Conservation (phyloP, 2,888 invertebrate genomes). For the Neria commutata region DNA sequence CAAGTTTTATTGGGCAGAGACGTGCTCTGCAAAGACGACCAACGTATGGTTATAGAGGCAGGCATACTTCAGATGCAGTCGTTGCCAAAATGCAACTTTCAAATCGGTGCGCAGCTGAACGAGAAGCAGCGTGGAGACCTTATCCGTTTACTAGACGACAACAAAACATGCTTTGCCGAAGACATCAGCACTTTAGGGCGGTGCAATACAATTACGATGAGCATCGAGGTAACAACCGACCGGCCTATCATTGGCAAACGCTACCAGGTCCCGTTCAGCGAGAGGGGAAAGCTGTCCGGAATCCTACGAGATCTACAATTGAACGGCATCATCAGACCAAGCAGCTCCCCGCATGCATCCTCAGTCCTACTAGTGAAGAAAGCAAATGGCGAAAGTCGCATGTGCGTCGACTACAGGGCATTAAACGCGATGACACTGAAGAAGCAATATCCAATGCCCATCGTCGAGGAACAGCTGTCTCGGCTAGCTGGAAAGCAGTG, state of each 20-base stretch:
- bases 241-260: conserved; percentile 13
- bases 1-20: conserved; percentile 26
- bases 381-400: conserved; percentile 14
- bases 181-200: conserved; percentile 1
- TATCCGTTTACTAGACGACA: neutral
- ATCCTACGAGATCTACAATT: conserved; percentile 4
- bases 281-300: conserved; percentile 2
- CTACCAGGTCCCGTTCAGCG: conserved; percentile 21
- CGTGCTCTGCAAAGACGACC: conserved; percentile 18
- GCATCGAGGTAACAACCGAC: conserved; percentile 9
- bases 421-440: conserved; percentile 19
- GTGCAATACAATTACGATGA: conserved; percentile 13
- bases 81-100: neutral
- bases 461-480: conserved; percentile 20
- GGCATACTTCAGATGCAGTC: conserved; percentile 25
- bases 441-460: conserved; percentile 22
- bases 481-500: conserved; percentile 32
- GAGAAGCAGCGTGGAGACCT: conserved; percentile 3
- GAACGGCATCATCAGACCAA: conserved; percentile 13
- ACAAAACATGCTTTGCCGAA: conserved; percentile 10
- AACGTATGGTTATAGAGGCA: conserved; percentile 17
- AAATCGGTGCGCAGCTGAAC: conserved; percentile 5
- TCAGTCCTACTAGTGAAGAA: conserved; percentile 17
- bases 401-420: conserved; percentile 20
- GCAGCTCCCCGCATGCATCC: conserved; percentile 18